Base-by-base conservation (phyloP, 53 echinoderm and acorn worm species). In the Zoroaster sp. region DNA sequence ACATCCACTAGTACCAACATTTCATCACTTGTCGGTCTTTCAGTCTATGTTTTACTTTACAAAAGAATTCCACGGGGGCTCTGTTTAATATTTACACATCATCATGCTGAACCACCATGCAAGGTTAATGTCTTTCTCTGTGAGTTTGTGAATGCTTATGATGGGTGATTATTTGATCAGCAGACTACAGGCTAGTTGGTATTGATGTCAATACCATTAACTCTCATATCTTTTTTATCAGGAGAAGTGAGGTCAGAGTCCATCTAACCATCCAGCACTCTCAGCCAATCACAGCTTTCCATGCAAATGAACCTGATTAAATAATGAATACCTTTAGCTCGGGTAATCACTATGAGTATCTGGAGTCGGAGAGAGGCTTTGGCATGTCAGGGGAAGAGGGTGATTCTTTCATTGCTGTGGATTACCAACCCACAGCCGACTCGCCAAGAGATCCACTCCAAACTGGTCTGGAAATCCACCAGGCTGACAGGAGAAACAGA, bases 231-330 rank as follows among this genome's bases (percentile, higher is more conserved):
- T 28, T 49, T 1, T 75, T 74, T 41, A 42, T 13, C 4, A 75
- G 46, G 49, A 32, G 32, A 47, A 2, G 43, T 0, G 46, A n/a
- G 46, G 10, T 75, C 20, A 23, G 73, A 69, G 69, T 69, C 20
- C 40, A 10, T 76, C 83, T 69, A 35, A 46, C 37, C 47, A 70
- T 30, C 9, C 40, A 21, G 10, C 66, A 43, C 66, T 63, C 42
- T 36, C 34, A 46, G 43, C 85, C 85, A 85, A 85, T 85, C 85
- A 85, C 47, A 71, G 37, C 28, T 35, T 70, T 35, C 37, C 37
- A 59, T 79, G 59, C 36, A 30, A 35, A 55, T 79, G 28, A 46
- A 33, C 76, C 51, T 66, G 21, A 15, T 31, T 40, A 33, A 69
- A 85, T 69, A 70, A 85, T 85, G 85, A 45, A 85, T 70, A 44